A percentile compares a stretch with the other conserved stretches of the same genome.
Conservation (phyloP, 1,140 invertebrate genomes). For the Monomorium pharaonis region DNA sequence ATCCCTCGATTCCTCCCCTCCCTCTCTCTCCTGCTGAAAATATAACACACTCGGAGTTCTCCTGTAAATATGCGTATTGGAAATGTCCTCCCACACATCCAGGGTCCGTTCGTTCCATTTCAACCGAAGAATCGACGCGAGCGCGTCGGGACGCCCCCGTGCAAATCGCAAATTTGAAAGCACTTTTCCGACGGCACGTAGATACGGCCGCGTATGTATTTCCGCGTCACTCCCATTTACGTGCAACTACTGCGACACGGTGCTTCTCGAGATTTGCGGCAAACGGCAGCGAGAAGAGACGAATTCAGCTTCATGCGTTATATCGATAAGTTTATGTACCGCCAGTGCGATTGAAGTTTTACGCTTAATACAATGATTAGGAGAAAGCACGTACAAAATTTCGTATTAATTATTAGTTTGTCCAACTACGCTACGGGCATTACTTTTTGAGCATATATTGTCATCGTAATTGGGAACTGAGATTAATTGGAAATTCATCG, state of each 20-base stretch:
- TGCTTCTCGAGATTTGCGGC: constrained; percentile 51
- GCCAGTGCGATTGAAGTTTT: constrained; percentile 50
- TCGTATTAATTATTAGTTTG: constrained; percentile 37
- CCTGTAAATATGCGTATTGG: constrained; percentile 66
- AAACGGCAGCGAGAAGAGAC: constrained; percentile 49
- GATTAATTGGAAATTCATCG: constrained; percentile 16
- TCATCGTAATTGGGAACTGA: background rate
- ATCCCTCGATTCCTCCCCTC: too few relatives aligned
- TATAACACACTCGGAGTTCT: constrained; percentile 53
- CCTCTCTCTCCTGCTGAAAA: constrained; percentile 51
- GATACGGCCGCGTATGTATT: constrained; percentile 40
- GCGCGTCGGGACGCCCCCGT: constrained; percentile 27
- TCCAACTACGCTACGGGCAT: background rate
- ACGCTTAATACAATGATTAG: constrained; percentile 4
- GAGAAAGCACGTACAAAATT: constrained; percentile 25
- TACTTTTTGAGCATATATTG: background rate
- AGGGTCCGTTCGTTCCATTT: constrained; percentile 59
- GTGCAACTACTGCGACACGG: background rate
- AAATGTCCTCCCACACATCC: constrained; percentile 37
- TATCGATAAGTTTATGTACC: constrained; percentile 45
- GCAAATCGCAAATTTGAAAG: constrained; percentile 69
- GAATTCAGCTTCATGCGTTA: constrained; percentile 54
- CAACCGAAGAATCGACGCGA: constrained; percentile 51
- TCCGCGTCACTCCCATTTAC: constrained; percentile 41
- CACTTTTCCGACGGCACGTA: constrained; percentile 48